phyloP scores from a whole-genome alignment of 1,140 invertebrate species.

The Drosophila nigromelanica region DNA sequence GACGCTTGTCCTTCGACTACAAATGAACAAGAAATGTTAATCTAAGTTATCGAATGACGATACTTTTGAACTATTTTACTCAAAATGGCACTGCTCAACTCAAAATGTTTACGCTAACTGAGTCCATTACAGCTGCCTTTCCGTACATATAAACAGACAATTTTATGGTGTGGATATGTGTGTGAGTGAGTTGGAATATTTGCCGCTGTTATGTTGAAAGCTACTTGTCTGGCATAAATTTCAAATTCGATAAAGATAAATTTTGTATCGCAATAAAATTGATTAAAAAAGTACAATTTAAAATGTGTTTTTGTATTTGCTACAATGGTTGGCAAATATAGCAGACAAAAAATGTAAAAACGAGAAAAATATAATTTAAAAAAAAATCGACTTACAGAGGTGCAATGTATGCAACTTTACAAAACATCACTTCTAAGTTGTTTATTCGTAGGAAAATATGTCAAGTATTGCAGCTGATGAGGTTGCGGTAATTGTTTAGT shows the following conservation, averaged over 20 bases:
- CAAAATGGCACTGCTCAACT: constrained; percentile 40
- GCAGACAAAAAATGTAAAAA: background rate
- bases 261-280: no score
- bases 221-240: background rate
- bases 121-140: constrained; percentile 2
- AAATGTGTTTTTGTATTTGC: no score
- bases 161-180: background rate
- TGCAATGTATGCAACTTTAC: no score
- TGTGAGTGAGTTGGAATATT: no score
- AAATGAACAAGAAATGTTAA: constrained; percentile 42
- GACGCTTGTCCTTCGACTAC: constrained; percentile 30
- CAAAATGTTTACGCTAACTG: constrained; percentile 27
- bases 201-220: no score
- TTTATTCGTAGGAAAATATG: no score
- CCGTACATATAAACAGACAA: background rate
- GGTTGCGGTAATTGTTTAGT: no score
- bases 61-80: constrained; percentile 18
- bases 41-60: constrained; percentile 25
- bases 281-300: no score
- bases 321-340: no score
- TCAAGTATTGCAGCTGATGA: no score
- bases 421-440: no score
- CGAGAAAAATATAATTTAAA: background rate
- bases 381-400: background rate
- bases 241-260: background rate